Conservation (phyloP, 2,113 vertebrate species). For the Pelecanoides urinatrix region DNA sequence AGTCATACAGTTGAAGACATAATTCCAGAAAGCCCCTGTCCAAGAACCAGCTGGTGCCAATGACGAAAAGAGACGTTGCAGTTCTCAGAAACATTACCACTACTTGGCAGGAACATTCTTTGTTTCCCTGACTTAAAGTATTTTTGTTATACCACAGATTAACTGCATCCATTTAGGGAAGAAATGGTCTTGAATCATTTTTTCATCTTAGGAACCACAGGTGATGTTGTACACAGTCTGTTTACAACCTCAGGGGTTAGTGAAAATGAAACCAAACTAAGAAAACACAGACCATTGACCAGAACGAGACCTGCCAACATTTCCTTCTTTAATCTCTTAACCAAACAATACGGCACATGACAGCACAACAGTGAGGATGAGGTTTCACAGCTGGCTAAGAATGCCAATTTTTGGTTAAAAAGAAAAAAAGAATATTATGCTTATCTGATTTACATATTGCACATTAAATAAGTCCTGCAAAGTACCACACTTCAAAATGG, state of each 20-base stretch:
- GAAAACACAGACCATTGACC: conserved; percentile 40
- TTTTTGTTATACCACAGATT: conserved; percentile 56
- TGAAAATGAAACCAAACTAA: conserved; percentile 59
- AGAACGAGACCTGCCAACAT: conserved; percentile 42
- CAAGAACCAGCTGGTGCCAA: neutral
- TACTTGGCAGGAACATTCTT: conserved; percentile 4
- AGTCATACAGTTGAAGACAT: neutral
- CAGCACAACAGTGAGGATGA: conserved; percentile 7
- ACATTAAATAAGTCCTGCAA: conserved; percentile 45
- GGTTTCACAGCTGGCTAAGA: conserved; percentile 16
- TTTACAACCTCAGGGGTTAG: conserved; percentile 60
- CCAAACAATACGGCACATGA: conserved; percentile 22
- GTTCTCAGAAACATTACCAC: conserved; percentile 11
- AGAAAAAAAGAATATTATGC: neutral
- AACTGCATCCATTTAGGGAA: conserved; percentile 46
- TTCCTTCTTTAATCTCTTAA: conserved; percentile 63
- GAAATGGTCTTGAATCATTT: conserved; percentile 40
- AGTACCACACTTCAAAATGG: conserved; percentile 35
- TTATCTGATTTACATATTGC: conserved; percentile 39
- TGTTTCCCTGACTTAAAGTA: neutral
- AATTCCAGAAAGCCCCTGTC: neutral
- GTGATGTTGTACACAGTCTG: conserved; percentile 53
- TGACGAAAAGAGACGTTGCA: neutral
- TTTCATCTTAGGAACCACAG: conserved; percentile 64
- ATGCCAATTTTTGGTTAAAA: conserved; percentile 12